Conservation (phyloP, 1,140 invertebrate genomes). For the Bilobella aurantiaca region DNA sequence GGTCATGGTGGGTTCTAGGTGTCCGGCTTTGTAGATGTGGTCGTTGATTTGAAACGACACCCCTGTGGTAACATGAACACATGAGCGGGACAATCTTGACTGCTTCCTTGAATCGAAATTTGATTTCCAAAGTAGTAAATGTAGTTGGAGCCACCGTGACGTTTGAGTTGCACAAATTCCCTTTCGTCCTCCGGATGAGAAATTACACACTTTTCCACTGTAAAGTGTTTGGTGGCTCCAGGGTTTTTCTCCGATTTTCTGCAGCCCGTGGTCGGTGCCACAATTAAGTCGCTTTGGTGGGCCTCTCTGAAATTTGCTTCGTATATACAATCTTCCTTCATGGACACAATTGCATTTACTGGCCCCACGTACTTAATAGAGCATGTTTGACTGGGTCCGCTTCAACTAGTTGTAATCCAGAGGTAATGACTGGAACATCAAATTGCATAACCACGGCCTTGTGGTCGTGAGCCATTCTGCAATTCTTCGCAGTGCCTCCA, state of each 20-base stretch:
- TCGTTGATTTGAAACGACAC: slow-evolving; percentile 22
- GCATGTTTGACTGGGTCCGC: slow-evolving; percentile 24
- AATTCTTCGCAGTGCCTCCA: not conserved
- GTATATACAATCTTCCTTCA: slow-evolving; percentile 16
- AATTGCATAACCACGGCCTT: slow-evolving; percentile 7
- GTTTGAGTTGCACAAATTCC: slow-evolving; percentile 15
- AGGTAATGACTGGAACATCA: slow-evolving; percentile 9
- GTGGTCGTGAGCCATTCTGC: not conserved
- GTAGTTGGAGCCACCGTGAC: not conserved
- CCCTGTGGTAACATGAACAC: slow-evolving; percentile 12
- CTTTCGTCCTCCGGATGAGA: not conserved
- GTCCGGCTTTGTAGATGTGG: slow-evolving; percentile 6
- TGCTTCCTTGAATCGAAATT: not conserved
- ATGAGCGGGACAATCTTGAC: slow-evolving; percentile 8
- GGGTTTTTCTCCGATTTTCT: not conserved
- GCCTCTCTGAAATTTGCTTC: not conserved
- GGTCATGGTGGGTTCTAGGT: not conserved
- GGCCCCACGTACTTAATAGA: slow-evolving; percentile 17
- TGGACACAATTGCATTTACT: slow-evolving; percentile 7
- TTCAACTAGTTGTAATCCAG: slow-evolving; percentile 10
- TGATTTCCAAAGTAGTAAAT: slow-evolving; percentile 18
- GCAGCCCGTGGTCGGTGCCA: not conserved
- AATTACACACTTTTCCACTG: not conserved
- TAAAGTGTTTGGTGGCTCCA: slow-evolving; percentile 8
- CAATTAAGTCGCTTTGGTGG: not conserved